phyloP scores from a whole-genome alignment of 2,113 vertebrate genomes.

The Hydrochoerus hydrochaeris region DNA sequence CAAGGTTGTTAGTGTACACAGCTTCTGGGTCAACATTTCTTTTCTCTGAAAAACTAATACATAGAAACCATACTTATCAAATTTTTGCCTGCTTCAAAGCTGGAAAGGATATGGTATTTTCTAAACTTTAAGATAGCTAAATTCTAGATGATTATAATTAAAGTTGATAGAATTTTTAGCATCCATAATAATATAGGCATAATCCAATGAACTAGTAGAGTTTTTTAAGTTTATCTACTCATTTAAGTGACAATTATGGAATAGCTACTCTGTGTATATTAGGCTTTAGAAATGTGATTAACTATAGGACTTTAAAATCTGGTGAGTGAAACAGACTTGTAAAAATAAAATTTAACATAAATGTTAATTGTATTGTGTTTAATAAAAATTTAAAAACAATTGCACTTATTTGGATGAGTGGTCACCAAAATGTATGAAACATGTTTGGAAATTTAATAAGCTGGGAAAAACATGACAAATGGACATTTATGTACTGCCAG shows the following conservation, averaged over 20 bases:
- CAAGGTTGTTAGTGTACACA: not conserved
- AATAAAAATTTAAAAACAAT: not conserved
- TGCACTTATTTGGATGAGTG: not conserved
- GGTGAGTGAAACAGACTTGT: not conserved
- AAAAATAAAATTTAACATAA: conserved; percentile 40
- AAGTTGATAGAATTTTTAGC: not conserved
- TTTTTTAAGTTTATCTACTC: not conserved
- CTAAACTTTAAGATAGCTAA: not conserved
- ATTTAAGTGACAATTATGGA: conserved; percentile 30
- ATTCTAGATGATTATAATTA: not conserved
- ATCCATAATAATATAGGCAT: not conserved
- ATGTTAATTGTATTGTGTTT: not conserved
- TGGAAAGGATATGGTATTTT: not conserved
- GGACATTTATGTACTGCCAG: not conserved
- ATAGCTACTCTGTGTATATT: not conserved
- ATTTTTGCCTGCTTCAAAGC: not conserved
- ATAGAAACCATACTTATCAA: not conserved
- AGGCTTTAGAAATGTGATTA: not conserved
- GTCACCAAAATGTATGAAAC: not conserved
- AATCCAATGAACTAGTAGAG: not conserved
- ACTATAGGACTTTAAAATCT: conserved; percentile 7
- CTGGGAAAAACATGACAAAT: not conserved
- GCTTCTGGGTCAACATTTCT: not conserved
- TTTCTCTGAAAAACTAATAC: conserved; percentile 6
- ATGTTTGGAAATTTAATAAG: not conserved